A percentile compares a stretch with the other conserved stretches of the same genome.
Conservation (phyloP, 2,888 invertebrate species). For the Pterobdella sp. region DNA sequence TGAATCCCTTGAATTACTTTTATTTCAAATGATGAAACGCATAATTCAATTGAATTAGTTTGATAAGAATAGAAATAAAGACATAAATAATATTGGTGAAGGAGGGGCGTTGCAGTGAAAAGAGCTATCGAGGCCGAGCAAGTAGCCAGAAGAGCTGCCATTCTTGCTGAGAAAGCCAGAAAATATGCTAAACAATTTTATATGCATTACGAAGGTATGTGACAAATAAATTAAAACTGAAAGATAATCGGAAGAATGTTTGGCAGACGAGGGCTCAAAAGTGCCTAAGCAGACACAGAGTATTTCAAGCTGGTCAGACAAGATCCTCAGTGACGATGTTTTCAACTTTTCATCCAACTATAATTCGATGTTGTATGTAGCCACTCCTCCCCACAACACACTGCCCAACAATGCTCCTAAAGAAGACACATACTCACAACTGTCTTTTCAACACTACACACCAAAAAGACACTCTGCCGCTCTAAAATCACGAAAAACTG, state of each 20-base stretch:
- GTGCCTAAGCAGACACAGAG: not conserved
- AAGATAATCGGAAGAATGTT: not conserved
- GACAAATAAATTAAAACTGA: not conserved
- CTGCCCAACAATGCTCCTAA: not conserved
- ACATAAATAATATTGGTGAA: no score
- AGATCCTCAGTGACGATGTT: not conserved
- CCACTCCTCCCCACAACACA: not conserved
- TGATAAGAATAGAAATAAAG: no score
- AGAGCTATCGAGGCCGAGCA: slow-evolving; percentile 19
- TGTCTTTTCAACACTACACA: not conserved
- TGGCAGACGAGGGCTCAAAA: not conserved
- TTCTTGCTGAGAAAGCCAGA: slow-evolving; percentile 22
- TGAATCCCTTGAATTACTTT: not conserved
- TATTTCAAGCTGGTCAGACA: not conserved
- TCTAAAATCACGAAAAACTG: not conserved
- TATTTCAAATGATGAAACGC: not conserved
- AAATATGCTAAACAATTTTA: slow-evolving; percentile 22
- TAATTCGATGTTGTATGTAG: no score
- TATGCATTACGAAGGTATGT: not conserved
- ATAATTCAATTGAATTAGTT: no score
- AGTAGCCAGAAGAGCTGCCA: slow-evolving; percentile 18
- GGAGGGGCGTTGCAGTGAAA: slow-evolving; percentile 10
- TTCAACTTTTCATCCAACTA: not conserved
- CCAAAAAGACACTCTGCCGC: not conserved
- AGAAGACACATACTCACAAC: no score